These are phyloP conservation scores for Motacilla tschutschensis DNA, from an alignment of 2,113 vertebrate genomes.

Conservation along the genomic window DNA sequence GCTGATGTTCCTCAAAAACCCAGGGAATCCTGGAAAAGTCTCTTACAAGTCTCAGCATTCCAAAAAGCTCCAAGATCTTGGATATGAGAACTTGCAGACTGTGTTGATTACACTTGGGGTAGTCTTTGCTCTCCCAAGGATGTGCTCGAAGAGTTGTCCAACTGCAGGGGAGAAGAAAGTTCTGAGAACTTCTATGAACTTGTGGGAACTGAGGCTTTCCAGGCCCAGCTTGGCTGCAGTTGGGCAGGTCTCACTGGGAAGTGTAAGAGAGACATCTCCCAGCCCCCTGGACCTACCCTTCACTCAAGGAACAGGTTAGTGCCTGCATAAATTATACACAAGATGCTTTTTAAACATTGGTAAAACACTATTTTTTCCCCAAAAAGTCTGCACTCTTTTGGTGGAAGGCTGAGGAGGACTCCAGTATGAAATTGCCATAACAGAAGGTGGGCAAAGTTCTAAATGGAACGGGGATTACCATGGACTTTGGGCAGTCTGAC, in stretches of 20 bases:
- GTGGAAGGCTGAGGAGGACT: neutral
- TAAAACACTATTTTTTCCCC: neutral
- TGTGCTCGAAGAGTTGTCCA: neutral
- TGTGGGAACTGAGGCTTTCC: neutral
- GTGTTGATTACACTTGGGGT: no score
- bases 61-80: neutral
- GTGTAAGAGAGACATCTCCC: neutral
- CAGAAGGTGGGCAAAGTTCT: neutral
- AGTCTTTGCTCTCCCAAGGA: neutral
- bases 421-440: neutral
- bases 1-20: neutral
- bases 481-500: neutral
- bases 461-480: fast-evolving
- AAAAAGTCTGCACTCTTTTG: fast-evolving
- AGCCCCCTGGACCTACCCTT: neutral
- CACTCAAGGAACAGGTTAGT: neutral
- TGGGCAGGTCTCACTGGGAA: neutral
- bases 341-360: neutral
- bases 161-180: neutral
- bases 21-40: neutral
- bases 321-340: neutral
- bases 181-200: neutral
- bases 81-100: neutral
- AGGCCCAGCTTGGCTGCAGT: neutral
- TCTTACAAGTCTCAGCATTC: neutral